Evolutionary conservation across 1,140 invertebrate genomes (phyloP).

Genomic region (Lordiphosa clarofinis): DNA sequence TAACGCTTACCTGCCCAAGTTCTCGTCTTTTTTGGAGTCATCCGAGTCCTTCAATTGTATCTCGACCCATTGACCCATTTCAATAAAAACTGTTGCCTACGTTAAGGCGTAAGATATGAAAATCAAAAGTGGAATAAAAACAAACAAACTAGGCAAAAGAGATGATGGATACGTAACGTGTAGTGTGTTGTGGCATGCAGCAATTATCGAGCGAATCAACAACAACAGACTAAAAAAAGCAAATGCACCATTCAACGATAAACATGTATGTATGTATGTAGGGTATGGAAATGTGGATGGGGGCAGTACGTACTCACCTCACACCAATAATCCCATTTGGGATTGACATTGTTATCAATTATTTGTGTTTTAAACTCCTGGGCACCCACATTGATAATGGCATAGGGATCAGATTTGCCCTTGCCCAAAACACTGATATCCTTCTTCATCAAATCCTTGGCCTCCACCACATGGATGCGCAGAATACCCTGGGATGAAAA

Average conservation of each 20-base stretch:
- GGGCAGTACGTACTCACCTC: constrained; percentile 84
- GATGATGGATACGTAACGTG: constrained; percentile 27
- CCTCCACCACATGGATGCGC: constrained; percentile 93
- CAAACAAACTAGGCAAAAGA: constrained; percentile 47
- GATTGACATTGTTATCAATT: constrained; percentile 95
- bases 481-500: constrained; percentile 85
- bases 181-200: constrained; percentile 55
- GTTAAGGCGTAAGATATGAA: constrained; percentile 34
- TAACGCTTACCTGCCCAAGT: constrained; percentile 86
- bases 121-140: constrained; percentile 40
- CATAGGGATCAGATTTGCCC: constrained; percentile 97
- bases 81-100: constrained; percentile 72
- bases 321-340: constrained; percentile 96
- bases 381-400: constrained; percentile 91
- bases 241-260: constrained; percentile 21
- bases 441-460: constrained; percentile 95
- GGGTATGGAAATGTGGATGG: background rate
- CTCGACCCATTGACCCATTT: constrained; percentile 86
- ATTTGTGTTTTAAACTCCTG: constrained; percentile 93
- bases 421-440: constrained; percentile 94
- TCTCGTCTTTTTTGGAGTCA: constrained; percentile 91
- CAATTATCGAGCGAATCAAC: constrained; percentile 43
- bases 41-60: constrained; percentile 91
- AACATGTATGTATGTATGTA: background rate
- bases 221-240: constrained; percentile 61